Percentiles rank a stretch among this genome's conserved stretches.
Conservation (phyloP, 2,888 invertebrate genomes). For the Phytoseiulus persimilis region DNA sequence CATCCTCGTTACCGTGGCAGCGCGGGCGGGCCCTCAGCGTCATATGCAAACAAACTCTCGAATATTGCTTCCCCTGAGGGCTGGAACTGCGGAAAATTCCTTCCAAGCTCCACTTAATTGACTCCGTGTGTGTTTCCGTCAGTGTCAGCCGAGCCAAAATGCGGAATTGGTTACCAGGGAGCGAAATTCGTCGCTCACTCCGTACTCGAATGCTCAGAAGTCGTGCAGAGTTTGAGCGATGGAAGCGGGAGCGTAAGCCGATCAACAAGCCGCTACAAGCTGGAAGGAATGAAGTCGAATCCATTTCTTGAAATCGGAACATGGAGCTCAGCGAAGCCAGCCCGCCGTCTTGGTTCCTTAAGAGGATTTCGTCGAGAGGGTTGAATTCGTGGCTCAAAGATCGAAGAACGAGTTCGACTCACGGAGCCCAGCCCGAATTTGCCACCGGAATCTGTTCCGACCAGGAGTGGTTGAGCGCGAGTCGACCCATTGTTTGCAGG, state of each 20-base stretch:
- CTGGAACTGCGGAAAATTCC: neutral
- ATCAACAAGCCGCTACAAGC: neutral
- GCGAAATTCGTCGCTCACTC: neutral
- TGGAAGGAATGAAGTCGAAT: neutral
- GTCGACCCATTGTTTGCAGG: too few species aligned
- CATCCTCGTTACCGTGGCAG: neutral
- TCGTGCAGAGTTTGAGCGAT: neutral
- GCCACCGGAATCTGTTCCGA: too few species aligned
- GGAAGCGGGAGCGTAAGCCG: neutral
- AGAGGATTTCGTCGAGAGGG: too few species aligned
- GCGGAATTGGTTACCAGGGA: neutral
- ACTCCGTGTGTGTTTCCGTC: too few species aligned
- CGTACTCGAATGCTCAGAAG: neutral
- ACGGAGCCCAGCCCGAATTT: too few species aligned
- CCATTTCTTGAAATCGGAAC: neutral
- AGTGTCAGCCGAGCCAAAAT: neutral
- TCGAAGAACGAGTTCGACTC: too few species aligned
- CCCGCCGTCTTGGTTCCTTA: neutral
- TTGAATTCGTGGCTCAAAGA: too few species aligned
- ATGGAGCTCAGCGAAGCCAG: neutral
- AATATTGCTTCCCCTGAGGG: neutral
- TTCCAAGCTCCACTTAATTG: neutral
- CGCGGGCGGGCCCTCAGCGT: neutral
- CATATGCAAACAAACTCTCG: neutral
- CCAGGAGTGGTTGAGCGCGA: too few species aligned